A percentile compares a stretch with the other conserved stretches of the same genome.
Conservation (phyloP, 30 jellyfish, hydroid and myxozoan genomes). For the Sanderia malayensis region DNA sequence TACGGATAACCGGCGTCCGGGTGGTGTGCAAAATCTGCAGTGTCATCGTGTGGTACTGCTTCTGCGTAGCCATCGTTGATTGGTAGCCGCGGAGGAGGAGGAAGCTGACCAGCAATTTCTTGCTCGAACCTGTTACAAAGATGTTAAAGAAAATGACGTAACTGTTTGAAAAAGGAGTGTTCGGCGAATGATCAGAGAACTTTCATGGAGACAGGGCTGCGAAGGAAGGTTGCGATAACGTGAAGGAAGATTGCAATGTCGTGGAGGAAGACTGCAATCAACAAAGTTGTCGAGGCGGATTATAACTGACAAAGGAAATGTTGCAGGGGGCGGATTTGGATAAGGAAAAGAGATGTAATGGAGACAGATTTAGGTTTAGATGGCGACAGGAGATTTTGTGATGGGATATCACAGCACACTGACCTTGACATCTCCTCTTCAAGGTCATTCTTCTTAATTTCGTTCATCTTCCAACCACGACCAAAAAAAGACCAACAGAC, state of each 20-base stretch:
- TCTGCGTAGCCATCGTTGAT: constrained; percentile 8
- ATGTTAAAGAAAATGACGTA: too few species aligned
- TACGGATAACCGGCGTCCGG: not conserved
- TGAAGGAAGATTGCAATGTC: too few species aligned
- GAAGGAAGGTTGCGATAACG: too few species aligned
- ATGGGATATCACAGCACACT: not conserved
- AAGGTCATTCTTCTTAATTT: constrained; percentile 50
- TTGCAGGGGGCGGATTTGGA: not conserved
- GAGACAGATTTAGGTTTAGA: not conserved
- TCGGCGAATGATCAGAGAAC: not conserved
- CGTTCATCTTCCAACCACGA: too few species aligned
- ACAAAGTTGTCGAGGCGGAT: too few species aligned
- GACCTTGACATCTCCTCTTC: constrained; percentile 98
- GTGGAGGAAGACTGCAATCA: too few species aligned
- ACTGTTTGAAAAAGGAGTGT: not conserved
- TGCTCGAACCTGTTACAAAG: constrained; percentile 83
- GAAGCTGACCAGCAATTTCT: constrained; percentile 90
- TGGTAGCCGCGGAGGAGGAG: constrained; percentile 97
- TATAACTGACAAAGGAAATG: not conserved
- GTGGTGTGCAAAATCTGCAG: constrained; percentile 3
- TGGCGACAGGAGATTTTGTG: not conserved
- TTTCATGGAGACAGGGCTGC: too few species aligned
- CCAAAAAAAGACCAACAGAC: too few species aligned
- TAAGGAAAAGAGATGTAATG: not conserved
- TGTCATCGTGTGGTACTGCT: constrained; percentile 15